Conservation (phyloP, 2,888 invertebrate genomes). For the Acrobasis suavella region DNA sequence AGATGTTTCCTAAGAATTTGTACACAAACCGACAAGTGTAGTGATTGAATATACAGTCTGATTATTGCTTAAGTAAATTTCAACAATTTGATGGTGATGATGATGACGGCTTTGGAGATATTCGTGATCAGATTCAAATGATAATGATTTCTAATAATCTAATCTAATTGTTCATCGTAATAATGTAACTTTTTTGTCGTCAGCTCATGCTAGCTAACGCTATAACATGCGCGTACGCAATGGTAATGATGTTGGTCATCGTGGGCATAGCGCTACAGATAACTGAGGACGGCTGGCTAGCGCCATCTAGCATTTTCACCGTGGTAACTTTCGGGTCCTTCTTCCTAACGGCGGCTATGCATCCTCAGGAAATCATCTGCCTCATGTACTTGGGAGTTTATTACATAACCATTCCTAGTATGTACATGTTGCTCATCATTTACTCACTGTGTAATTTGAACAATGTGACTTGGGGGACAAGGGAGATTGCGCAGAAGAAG, state of each 20-base stretch:
- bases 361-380: conserved; percentile 90
- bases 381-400: conserved; percentile 90
- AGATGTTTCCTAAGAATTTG: no score
- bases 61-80: no score
- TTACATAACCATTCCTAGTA: conserved; percentile 94
- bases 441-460: conserved; percentile 97
- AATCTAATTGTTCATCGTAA: no score
- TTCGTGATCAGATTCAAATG: no score
- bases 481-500: conserved; percentile 86
- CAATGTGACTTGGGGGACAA: conserved; percentile 96
- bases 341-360: conserved; percentile 85
- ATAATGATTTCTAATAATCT: no score
- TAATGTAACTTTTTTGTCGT: conserved; percentile 16
- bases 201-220: conserved; percentile 88
- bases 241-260: conserved; percentile 94
- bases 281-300: conserved; percentile 88
- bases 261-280: conserved; percentile 91
- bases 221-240: conserved; percentile 89
- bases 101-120: no score
- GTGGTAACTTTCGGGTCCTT: conserved; percentile 87
- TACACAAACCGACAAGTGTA: no score
- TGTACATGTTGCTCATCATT: conserved; percentile 95
- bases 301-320: conserved; percentile 93
- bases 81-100: no score
- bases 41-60: no score